phyloP scores from a whole-genome alignment of 2,113 vertebrate genomes.

The Nibea albiflora region DNA sequence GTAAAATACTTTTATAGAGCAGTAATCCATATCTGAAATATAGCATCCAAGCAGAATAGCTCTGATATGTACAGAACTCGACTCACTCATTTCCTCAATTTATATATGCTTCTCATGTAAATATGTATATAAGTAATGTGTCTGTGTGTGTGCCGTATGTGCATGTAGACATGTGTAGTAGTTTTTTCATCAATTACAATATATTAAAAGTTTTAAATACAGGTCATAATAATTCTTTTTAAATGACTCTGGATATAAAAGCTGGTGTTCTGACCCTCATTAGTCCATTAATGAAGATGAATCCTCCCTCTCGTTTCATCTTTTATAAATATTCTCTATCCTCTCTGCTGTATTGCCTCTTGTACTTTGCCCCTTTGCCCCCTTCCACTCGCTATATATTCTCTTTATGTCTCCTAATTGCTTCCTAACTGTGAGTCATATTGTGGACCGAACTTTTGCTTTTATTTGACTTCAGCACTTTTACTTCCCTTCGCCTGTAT shows the following conservation, averaged over 20 bases:
- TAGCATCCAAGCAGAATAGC: conserved; percentile 79
- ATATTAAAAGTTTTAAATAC: conserved; percentile 80
- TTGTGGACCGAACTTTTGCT: conserved; percentile 66
- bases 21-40: conserved; percentile 83
- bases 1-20: conserved; percentile 85
- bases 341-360: conserved; percentile 52
- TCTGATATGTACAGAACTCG: conserved; percentile 72
- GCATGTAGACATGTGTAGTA: conserved; percentile 65
- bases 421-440: conserved; percentile 66
- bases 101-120: conserved; percentile 64
- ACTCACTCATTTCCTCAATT: conserved; percentile 53
- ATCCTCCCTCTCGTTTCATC: conserved; percentile 47
- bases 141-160: conserved; percentile 59
- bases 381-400: conserved; percentile 51
- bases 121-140: conserved; percentile 52
- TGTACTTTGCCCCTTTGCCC: conserved; percentile 41
- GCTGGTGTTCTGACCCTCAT: conserved; percentile 86
- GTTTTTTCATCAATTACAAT: conserved; percentile 66
- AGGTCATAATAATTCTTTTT: conserved; percentile 76
- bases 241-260: conserved; percentile 81
- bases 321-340: conserved; percentile 64
- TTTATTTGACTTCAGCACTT: conserved; percentile 77
- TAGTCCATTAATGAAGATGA: conserved; percentile 77
- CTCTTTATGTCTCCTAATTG: conserved; percentile 71
- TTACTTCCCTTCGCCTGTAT: conserved; percentile 60